Base-by-base conservation (phyloP, 1,140 invertebrate genomes). In the Zaprionus ornatus region DNA sequence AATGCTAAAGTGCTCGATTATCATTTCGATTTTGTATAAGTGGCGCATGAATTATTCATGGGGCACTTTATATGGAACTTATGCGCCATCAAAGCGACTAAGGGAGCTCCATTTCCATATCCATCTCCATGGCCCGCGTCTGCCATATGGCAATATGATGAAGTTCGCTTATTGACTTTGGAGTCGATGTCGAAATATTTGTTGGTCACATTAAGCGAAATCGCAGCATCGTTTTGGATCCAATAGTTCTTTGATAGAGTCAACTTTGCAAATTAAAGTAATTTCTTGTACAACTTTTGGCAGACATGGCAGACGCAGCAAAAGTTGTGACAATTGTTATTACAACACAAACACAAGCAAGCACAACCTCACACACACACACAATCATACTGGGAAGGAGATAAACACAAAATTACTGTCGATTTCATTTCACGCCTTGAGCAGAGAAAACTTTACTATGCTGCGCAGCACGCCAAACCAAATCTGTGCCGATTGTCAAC, bases 21-120 rank as follows among this genome's bases (percentile, higher is more conserved):
- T 88, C 84, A 88, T 88, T 88, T 88, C 85, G 84, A 88, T 88
- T 88, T 90, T 84, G 84, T 88, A 81, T 88, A 90, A 90, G 84
- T 84, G 84, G 74, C 61, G 60, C 71, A 88, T 88, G 84, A 88
- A 88, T 88, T 60, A 88, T 88, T 88, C 84, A 88, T 88, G 67
- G 3, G 80, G 25, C 80, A 75, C 84, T 87, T 87, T 45, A 45
- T 45, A 45, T 17, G 40, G n/a, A 45, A 87, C 84, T 87, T 87
- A 87, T 84, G 84, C 85, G 74, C 80, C 84, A 90, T 90, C 84
- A 90, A 90, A 90, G 85, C 82, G 85, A 79, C 78, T 88, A 79
- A 71, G 40, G 74, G 25, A 35, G 35, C 68, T 75, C 73, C 40
- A 75, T 74, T 74, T 70, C 67, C 73, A 75, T 71, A 71, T 64